Conservation (phyloP, 2,797 vertebrate genomes). For the Capromys pilorides region DNA sequence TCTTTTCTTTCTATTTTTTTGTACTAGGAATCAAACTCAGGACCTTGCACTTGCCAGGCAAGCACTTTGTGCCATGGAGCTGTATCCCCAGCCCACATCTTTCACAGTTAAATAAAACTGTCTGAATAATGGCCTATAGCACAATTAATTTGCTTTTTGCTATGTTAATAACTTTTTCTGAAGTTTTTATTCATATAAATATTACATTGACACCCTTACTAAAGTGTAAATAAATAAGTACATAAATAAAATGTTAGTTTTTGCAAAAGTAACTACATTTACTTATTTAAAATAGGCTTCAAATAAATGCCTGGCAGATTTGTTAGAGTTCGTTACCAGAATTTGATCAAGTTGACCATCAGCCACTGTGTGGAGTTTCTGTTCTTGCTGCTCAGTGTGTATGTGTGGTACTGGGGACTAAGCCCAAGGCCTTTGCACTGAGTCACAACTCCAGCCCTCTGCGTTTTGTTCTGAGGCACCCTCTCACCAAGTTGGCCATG, state of each 20-base stretch:
- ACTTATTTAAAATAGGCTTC: neutral
- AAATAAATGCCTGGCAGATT: neutral
- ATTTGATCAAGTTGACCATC: neutral
- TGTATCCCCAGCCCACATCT: neutral
- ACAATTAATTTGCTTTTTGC: neutral
- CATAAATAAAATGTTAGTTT: neutral
- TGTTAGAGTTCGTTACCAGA: neutral
- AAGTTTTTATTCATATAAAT: slow-evolving; percentile 10
- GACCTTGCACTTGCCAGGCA: too few relatives aligned
- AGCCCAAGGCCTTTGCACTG: neutral
- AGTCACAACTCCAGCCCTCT: neutral
- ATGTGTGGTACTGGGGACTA: neutral
- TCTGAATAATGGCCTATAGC: slow-evolving; percentile 9
- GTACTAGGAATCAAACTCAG: too few relatives aligned
- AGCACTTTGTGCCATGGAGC: too few relatives aligned
- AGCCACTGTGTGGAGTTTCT: neutral
- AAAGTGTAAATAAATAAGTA: neutral
- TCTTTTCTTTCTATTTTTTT: too few relatives aligned
- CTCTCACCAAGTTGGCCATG: neutral
- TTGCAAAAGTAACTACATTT: neutral
- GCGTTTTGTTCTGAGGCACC: neutral
- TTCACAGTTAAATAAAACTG: slow-evolving; percentile 52
- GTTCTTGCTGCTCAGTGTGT: neutral
- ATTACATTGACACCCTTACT: neutral
- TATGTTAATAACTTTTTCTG: slow-evolving; percentile 16